A percentile compares a stretch with the other conserved stretches of the same genome.
Conservation (phyloP, 2,797 vertebrate genomes). For the Silurus aristotelis region DNA sequence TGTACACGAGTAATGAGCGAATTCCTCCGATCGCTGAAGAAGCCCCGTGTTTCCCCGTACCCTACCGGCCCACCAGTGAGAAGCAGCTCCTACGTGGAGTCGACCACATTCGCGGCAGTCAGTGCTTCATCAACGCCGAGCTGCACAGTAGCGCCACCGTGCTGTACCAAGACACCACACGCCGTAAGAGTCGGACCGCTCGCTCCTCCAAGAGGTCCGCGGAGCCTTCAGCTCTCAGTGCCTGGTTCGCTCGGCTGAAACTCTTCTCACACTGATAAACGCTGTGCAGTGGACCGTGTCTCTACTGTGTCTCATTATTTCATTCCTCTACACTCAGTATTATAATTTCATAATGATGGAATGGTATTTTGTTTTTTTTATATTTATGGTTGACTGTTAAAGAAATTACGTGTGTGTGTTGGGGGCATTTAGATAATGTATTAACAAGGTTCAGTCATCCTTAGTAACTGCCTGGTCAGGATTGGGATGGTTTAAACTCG, state of each 20-base stretch:
- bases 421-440: too few relatives aligned
- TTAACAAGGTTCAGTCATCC: neutral
- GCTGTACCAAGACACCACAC: conserved; percentile 82
- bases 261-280: conserved; percentile 84
- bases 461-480: neutral
- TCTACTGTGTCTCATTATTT: neutral
- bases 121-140: conserved; percentile 81
- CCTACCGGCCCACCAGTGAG: conserved; percentile 72
- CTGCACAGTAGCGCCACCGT: conserved; percentile 87
- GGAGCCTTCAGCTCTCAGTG: conserved; percentile 80
- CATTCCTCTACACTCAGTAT: conserved; percentile 28
- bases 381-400: conserved; percentile 4
- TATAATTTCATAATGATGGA: conserved; percentile 6
- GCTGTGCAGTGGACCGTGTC: conserved; percentile 4
- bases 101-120: conserved; percentile 88
- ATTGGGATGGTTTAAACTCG: neutral
- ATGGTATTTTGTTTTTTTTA: neutral
- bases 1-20: conserved; percentile 89
- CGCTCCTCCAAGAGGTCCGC: conserved; percentile 68
- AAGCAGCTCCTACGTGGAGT: conserved; percentile 81
- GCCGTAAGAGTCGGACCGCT: conserved; percentile 70
- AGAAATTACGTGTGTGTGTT: too few relatives aligned
- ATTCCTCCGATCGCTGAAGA: conserved; percentile 88
- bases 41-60: conserved; percentile 69
- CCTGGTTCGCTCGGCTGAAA: conserved; percentile 86